phyloP scores from a whole-genome alignment of 2,113 vertebrate genomes.

The Plecotus auritus region DNA sequence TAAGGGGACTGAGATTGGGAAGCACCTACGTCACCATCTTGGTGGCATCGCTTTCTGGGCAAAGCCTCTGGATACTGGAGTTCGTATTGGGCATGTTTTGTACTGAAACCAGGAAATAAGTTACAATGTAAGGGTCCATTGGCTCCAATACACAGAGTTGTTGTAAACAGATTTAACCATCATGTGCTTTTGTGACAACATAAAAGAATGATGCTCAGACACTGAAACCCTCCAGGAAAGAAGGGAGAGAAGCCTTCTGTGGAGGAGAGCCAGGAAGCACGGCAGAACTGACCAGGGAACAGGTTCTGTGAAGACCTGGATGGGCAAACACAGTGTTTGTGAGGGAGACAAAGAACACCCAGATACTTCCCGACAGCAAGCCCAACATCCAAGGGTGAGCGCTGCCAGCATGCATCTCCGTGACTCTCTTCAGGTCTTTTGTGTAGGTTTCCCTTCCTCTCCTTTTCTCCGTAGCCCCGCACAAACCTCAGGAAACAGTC shows the following conservation, averaged over 20 bases:
- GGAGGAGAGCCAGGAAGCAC: neutral
- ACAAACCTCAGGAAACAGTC: neutral
- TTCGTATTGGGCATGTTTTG: neutral
- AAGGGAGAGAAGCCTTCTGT: neutral
- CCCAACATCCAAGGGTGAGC: neutral
- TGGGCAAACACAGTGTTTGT: neutral
- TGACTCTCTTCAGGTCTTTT: neutral
- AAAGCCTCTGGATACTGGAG: neutral
- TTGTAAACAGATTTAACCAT: slow-evolving; percentile 20
- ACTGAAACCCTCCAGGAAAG: neutral
- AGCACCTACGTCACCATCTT: neutral
- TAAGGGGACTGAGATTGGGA: neutral
- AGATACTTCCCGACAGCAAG: neutral
- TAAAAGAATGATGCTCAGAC: neutral
- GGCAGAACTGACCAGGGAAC: neutral
- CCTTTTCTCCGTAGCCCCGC: neutral
- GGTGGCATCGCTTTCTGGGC: neutral
- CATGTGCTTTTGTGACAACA: neutral
- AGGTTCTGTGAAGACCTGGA: neutral
- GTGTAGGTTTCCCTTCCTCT: neutral
- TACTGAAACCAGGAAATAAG: neutral
- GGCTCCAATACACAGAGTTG: neutral
- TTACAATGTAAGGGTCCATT: neutral
- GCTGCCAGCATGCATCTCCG: neutral
- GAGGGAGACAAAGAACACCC: neutral